A percentile compares a stretch with the other conserved stretches of the same genome.
Conservation (phyloP, 2,888 invertebrate species). For the Drosophila engyochracea region DNA sequence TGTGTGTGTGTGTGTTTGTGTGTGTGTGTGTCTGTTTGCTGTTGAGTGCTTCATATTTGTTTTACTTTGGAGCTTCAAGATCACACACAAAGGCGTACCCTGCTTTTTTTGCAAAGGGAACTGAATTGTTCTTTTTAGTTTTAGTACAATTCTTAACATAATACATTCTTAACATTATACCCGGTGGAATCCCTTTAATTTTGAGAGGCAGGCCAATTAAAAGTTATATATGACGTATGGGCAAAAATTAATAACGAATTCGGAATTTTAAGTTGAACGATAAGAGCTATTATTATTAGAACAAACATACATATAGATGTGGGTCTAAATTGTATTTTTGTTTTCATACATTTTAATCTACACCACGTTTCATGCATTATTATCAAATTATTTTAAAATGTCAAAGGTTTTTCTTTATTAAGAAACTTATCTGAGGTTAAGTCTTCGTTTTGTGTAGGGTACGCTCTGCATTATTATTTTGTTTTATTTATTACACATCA, state of each 20-base stretch:
- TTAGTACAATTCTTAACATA: not conserved
- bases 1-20: conserved; percentile 8
- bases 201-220: not conserved
- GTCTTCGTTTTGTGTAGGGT: not conserved
- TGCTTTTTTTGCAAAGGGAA: conserved; percentile 2
- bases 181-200: not conserved
- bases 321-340: not conserved
- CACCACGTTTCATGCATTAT: not conserved
- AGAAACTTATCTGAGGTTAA: not conserved
- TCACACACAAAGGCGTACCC: conserved; percentile 8
- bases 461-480: not conserved
- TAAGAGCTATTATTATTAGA: not conserved
- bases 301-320: not conserved
- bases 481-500: not conserved
- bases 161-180: not conserved
- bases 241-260: not conserved
- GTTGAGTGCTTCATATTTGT: conserved; percentile 7
- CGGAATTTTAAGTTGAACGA: not conserved
- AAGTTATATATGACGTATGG: not conserved
- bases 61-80: conserved; percentile 21
- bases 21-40: conserved; percentile 1
- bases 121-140: not conserved
- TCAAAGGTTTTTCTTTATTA: not conserved
- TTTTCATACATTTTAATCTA: not conserved
- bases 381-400: not conserved